Conservation (phyloP, 2,113 vertebrate genomes). For the Butastur rufipennis region DNA sequence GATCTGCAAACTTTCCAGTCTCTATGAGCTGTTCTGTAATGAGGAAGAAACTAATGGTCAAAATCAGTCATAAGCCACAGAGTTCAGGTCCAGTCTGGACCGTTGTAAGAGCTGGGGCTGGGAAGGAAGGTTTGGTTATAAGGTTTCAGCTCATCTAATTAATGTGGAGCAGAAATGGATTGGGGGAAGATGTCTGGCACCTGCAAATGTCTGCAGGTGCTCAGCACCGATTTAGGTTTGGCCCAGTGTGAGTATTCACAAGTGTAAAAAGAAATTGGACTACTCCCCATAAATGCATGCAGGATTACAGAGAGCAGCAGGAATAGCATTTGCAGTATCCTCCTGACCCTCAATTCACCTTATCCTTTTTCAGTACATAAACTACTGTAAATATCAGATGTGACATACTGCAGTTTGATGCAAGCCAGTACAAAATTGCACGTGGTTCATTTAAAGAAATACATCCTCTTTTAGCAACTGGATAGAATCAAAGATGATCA, state of each 20-base stretch:
- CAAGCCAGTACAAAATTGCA: slow-evolving; percentile 47
- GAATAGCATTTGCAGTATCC: slow-evolving; percentile 50
- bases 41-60: slow-evolving; percentile 9
- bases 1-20: background rate
- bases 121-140: background rate
- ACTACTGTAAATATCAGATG: slow-evolving; percentile 58
- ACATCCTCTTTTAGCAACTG: slow-evolving; percentile 11
- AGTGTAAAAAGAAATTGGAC: slow-evolving; percentile 5
- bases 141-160: background rate
- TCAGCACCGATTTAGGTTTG: background rate
- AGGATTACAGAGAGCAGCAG: slow-evolving; percentile 43
- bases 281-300: background rate
- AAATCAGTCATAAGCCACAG: background rate
- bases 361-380: slow-evolving; percentile 55
- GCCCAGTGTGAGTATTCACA: background rate
- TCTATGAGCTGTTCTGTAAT: background rate
- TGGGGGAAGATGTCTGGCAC: background rate
- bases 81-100: background rate
- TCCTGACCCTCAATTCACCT: slow-evolving; percentile 63
- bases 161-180: background rate
- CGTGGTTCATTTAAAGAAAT: slow-evolving; percentile 18
- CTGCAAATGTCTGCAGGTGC: background rate
- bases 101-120: background rate
- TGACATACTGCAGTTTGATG: slow-evolving; percentile 55
- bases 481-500: background rate